phyloP scores from a whole-genome alignment of 2,797 vertebrate species.

The Gadopsis marmoratus region DNA sequence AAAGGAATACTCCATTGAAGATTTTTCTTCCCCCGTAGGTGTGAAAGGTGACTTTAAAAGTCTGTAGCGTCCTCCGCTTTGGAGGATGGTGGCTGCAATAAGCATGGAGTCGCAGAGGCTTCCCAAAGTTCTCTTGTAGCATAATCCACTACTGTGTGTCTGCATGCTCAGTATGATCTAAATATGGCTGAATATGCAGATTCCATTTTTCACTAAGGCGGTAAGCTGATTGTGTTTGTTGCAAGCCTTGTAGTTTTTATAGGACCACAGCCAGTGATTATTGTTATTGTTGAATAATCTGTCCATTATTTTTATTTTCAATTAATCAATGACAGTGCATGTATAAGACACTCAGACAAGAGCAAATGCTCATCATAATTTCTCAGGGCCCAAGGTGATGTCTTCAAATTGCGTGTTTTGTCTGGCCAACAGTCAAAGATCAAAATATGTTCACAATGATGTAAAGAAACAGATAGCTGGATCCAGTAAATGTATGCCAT shows the following conservation, averaged over 20 bases:
- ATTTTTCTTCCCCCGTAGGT: constrained; percentile 6
- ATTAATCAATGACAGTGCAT: background rate
- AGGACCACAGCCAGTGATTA: background rate
- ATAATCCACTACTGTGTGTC: constrained; percentile 33
- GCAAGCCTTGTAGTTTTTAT: background rate
- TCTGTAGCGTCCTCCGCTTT: constrained; percentile 12
- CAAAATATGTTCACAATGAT: too few species aligned
- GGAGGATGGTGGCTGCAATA: constrained; percentile 45
- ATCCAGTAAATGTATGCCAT: background rate
- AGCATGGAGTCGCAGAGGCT: constrained; percentile 34
- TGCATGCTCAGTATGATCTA: constrained; percentile 33
- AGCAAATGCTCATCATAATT: background rate
- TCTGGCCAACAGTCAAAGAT: too few species aligned
- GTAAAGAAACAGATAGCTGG: background rate
- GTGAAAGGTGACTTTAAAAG: constrained; percentile 40
- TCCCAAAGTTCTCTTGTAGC: constrained; percentile 17
- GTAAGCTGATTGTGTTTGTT: constrained; percentile 12
- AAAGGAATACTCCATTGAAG: constrained; percentile 16
- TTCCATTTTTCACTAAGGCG: background rate
- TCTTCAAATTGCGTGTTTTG: too few species aligned
- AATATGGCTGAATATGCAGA: constrained; percentile 6
- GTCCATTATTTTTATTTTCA: constrained; percentile 13
- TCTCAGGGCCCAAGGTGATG: background rate
- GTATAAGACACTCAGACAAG: background rate
- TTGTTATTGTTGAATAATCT: background rate